Base-by-base conservation (phyloP, 2,888 invertebrate genomes). In the Cryptophagus acutangulus region DNA sequence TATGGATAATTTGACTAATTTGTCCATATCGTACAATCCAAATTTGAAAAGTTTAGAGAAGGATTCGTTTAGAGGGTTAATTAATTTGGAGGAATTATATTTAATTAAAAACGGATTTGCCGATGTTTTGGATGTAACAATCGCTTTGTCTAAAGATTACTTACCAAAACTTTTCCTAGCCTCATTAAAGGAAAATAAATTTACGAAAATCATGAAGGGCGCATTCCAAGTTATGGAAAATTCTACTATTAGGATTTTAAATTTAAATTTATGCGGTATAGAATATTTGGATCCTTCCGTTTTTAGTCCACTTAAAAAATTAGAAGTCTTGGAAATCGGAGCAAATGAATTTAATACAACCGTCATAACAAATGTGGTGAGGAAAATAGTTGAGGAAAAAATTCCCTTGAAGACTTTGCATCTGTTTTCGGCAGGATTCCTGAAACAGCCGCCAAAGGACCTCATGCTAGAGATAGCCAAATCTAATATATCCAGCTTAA, bases 21-120 rank as follows among this genome's bases (percentile, higher is more conserved):
- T 79, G 6, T 76, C 77, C 0, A 74, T 79, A 51, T 76, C 76
- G 0, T 76, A 73, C 52, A 79, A 78, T 51, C 69, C 70, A 1
- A 64, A 69, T 6, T 62, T 79, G 2, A 63, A 56, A 15, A 55
- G 58, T 3, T 66, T 79, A n/a, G 63, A 72, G 14, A 58, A 64
- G 15, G 59, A 66, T 17, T 67, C 69, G 1, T 79, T 80, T 52
- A 59, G 66, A 33, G 79, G 79, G 2, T 62, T 79, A 24, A 52
- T 47, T 0, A 75, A 71, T 44, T 69, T 80, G 10, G 60, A 61
- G 31, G 71, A 72, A 44, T 58, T 80, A 29, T 71, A 67, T 35
- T 58, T 80, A 49, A 70, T 74, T 3, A 76, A 77, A 52, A 79
- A 79, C 50, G 76, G 74, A 15, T 77, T 79, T 46, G 57, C 52